These are phyloP conservation scores for Tachycineta bicolor DNA, from an alignment of 2,113 vertebrate genomes.

Conservation along the genomic window DNA sequence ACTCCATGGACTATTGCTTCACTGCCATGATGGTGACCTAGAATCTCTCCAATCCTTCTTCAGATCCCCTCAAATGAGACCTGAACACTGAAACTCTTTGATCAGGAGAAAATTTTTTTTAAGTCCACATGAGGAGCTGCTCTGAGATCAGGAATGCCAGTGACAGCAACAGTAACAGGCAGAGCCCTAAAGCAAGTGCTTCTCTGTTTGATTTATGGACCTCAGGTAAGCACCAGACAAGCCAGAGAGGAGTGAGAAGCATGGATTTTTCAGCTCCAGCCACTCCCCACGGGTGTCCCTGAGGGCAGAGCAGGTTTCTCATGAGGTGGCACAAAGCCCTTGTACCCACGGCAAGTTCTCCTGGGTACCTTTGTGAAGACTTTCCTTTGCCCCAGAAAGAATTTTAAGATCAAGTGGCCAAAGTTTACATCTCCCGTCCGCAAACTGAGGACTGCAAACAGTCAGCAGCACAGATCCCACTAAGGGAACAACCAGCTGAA, in stretches of 20 bases:
- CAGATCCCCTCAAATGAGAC: neutral
- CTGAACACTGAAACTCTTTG: neutral
- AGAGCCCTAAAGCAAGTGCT: neutral
- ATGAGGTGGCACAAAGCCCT: fast-evolving
- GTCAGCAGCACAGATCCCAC: neutral
- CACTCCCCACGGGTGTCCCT: fast-evolving
- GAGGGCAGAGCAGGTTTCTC: neutral
- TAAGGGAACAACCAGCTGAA: neutral
- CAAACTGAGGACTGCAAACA: neutral
- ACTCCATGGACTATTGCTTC: neutral
- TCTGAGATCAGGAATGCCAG: neutral
- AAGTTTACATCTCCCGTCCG: neutral
- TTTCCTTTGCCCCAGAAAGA: neutral
- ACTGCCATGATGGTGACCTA: neutral
- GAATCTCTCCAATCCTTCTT: neutral
- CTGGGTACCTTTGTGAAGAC: neutral
- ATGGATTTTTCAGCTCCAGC: neutral
- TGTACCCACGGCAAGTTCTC: fast-evolving
- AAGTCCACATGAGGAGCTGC: neutral
- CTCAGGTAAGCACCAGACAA: neutral
- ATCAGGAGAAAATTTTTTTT: neutral
- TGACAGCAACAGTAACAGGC: fast-evolving
- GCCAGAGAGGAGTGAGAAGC: neutral
- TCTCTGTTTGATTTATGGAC: neutral
- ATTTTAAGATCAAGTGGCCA: neutral